A percentile compares a stretch with the other conserved stretches of the same genome.
These are phyloP conservation scores for Caiman crocodilus DNA, from an alignment of 2,797 vertebrate genomes.

Conservation along the genomic window DNA sequence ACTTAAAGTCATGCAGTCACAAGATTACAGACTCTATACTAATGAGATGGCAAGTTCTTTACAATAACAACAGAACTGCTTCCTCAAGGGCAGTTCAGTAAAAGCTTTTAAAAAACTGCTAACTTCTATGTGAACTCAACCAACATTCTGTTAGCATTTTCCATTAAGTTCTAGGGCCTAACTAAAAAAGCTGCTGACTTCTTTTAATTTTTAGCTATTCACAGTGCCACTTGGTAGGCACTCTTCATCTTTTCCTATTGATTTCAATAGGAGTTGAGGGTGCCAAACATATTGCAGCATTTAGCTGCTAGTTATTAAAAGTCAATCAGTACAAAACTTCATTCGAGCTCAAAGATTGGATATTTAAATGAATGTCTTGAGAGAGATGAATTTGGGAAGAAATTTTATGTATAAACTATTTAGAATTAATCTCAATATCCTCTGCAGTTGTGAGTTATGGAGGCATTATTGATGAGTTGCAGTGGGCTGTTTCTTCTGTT, in stretches of 20 bases:
- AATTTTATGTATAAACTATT: slow-evolving; percentile 53
- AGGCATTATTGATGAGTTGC: slow-evolving; percentile 35
- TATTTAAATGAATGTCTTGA: slow-evolving; percentile 52
- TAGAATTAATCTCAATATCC: slow-evolving; percentile 34
- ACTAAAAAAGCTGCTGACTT: neutral
- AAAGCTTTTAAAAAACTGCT: neutral
- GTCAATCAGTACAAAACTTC: neutral
- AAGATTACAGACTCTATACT: neutral
- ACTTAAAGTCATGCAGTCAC: neutral
- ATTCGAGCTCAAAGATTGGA: neutral
- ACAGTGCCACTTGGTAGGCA: neutral
- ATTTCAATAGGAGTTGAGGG: neutral
- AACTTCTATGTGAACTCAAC: neutral
- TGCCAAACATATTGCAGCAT: slow-evolving; percentile 10
- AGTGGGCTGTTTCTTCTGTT: slow-evolving; percentile 25
- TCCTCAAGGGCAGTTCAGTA: neutral
- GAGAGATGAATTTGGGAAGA: slow-evolving; percentile 25
- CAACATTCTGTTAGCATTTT: neutral
- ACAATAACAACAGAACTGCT: neutral
- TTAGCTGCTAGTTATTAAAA: slow-evolving; percentile 21
- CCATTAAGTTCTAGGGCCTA: neutral
- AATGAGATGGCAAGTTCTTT: neutral
- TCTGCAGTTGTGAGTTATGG: neutral
- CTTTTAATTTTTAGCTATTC: neutral
- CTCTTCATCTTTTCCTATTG: neutral